These are phyloP conservation scores for Neotoxoptera formosana DNA, from an alignment of 1,140 invertebrate species.

Conservation along the genomic window DNA sequence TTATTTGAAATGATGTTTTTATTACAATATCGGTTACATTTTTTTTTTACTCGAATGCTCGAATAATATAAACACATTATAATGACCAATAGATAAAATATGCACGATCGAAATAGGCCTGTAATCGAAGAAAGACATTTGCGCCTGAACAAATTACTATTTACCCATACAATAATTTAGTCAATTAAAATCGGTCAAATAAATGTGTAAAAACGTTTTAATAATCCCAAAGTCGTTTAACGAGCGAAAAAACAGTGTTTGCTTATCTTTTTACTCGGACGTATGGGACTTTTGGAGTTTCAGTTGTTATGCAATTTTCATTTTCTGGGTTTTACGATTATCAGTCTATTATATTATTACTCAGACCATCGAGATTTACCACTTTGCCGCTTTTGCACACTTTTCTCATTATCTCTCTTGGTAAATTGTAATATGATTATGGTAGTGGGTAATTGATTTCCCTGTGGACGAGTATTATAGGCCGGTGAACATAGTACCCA, in stretches of 20 bases:
- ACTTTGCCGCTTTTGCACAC: not conserved
- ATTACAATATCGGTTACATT: not conserved
- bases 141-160: too few species aligned
- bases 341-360: not conserved
- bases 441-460: slow-evolving; percentile 49
- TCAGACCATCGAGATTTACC: not conserved
- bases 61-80: not conserved
- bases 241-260: not conserved
- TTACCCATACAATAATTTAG: not conserved
- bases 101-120: not conserved
- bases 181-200: not conserved
- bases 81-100: not conserved
- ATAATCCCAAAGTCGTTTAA: not conserved
- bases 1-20: not conserved
- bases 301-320: not conserved
- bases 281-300: not conserved
- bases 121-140: not conserved
- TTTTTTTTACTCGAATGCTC: not conserved
- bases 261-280: too few species aligned
- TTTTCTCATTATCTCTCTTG: slow-evolving; percentile 36
- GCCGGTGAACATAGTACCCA: not conserved
- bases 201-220: not conserved
- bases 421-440: slow-evolving; percentile 39
- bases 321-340: not conserved
- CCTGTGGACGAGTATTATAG: not conserved